Conservation (phyloP, 2,888 invertebrate genomes). For the Amphipoea lucens region DNA sequence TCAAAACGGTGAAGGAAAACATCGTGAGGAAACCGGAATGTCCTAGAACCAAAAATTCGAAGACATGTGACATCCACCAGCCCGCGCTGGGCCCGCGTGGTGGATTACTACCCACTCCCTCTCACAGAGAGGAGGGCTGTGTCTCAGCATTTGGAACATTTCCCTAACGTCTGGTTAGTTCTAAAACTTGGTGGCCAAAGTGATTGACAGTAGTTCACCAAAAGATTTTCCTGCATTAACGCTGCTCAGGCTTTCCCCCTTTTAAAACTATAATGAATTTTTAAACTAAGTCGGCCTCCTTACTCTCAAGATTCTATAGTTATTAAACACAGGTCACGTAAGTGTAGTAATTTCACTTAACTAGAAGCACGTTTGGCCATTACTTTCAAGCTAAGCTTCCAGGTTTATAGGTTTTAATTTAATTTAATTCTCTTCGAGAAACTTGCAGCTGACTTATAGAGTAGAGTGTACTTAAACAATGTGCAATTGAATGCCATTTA, state of each 20-base stretch:
- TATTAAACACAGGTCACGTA: slow-evolving; percentile 16
- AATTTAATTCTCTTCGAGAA: background rate
- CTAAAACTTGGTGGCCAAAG: background rate
- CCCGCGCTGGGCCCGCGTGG: no score
- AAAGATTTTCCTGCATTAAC: background rate
- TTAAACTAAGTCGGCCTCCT: background rate
- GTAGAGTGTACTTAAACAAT: no score
- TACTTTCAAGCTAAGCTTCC: background rate
- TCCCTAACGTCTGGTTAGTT: no score
- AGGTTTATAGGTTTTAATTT: background rate
- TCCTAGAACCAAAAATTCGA: no score
- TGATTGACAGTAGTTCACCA: background rate
- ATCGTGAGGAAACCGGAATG: no score
- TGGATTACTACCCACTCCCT: no score
- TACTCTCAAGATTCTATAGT: slow-evolving; percentile 4
- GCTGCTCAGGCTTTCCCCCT: background rate
- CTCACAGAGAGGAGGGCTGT: no score
- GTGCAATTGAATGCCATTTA: no score
- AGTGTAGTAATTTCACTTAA: slow-evolving; percentile 2
- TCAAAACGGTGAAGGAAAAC: no score
- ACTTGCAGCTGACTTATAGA: background rate
- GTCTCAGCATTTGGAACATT: background rate
- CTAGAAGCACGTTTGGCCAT: slow-evolving; percentile 2
- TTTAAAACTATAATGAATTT: slow-evolving; percentile 13
- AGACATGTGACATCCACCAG: no score